Percentiles rank a stretch among this genome's conserved stretches.
phyloP scores from a whole-genome alignment of 2,797 vertebrate species.

The Eptatretus atami region DNA sequence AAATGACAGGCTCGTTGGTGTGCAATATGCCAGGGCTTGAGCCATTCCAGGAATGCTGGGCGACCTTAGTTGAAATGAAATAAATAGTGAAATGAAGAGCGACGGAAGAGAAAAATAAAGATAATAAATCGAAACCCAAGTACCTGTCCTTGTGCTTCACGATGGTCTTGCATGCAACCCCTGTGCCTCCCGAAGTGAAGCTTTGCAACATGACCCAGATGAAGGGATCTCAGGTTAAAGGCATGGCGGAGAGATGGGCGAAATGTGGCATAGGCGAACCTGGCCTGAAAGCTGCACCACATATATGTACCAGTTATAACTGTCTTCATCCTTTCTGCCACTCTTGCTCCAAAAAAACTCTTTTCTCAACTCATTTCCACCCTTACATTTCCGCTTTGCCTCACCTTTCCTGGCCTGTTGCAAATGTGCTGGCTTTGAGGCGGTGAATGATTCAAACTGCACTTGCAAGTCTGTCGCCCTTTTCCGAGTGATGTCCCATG shows the following conservation, averaged over 20 bases:
- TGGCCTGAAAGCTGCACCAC: conserved; percentile 41
- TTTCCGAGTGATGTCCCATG: conserved; percentile 29
- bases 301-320: conserved; percentile 8
- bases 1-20: too few species aligned
- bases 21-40: too few species aligned
- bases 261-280: conserved; percentile 41
- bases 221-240: conserved; percentile 45
- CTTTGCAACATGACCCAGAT: conserved; percentile 74
- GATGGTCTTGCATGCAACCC: conserved; percentile 14
- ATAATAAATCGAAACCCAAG: too few species aligned
- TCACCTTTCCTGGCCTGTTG: conserved; percentile 47
- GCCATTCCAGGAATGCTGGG: too few species aligned
- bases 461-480: conserved; percentile 58
- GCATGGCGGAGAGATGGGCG: conserved; percentile 36
- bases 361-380: not conserved
- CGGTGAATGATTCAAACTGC: conserved; percentile 42
- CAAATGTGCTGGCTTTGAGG: conserved; percentile 17
- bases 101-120: too few species aligned
- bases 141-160: conserved; percentile 12
- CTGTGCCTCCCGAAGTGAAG: conserved; percentile 62
- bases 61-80: too few species aligned
- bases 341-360: not conserved
- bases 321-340: too few species aligned
- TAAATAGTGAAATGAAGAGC: too few species aligned
- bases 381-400: conserved; percentile 9